phyloP scores from a whole-genome alignment of 2,888 invertebrate species.

The Andrena chrysosceles region DNA sequence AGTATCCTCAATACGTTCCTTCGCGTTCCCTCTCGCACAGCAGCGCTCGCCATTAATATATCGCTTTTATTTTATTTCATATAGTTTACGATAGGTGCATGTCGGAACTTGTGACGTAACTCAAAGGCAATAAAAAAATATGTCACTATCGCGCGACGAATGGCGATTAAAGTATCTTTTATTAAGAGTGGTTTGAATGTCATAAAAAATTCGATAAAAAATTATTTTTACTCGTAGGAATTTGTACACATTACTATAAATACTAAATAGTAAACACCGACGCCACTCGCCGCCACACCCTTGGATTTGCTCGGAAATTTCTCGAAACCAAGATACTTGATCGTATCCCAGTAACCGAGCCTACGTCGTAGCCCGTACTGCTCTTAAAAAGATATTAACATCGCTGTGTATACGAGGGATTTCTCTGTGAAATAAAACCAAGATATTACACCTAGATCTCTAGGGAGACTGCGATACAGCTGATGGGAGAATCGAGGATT shows the following conservation, averaged over 20 bases:
- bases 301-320: constrained; percentile 9
- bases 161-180: constrained; percentile 32
- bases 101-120: constrained; percentile 24
- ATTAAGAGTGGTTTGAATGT: constrained; percentile 18
- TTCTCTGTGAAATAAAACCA: constrained; percentile 31
- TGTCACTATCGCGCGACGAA: constrained; percentile 25
- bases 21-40: background rate
- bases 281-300: no score
- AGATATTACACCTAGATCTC: background rate
- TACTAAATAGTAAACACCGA: no score
- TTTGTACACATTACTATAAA: constrained; percentile 28
- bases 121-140: constrained; percentile 53
- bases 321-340: constrained; percentile 15
- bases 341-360: background rate
- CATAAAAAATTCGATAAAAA: constrained; percentile 39
- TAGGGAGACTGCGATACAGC: constrained; percentile 30
- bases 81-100: constrained; percentile 1
- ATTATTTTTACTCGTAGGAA: constrained; percentile 18
- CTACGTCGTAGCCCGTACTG: background rate
- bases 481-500: constrained; percentile 26
- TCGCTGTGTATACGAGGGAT: constrained; percentile 8
- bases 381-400: background rate
- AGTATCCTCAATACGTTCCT: constrained; percentile 20
- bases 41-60: constrained; percentile 7
- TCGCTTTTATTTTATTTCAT: constrained; percentile 3